Conservation (phyloP, 2,797 vertebrate species). For the Anabas testudineus region DNA sequence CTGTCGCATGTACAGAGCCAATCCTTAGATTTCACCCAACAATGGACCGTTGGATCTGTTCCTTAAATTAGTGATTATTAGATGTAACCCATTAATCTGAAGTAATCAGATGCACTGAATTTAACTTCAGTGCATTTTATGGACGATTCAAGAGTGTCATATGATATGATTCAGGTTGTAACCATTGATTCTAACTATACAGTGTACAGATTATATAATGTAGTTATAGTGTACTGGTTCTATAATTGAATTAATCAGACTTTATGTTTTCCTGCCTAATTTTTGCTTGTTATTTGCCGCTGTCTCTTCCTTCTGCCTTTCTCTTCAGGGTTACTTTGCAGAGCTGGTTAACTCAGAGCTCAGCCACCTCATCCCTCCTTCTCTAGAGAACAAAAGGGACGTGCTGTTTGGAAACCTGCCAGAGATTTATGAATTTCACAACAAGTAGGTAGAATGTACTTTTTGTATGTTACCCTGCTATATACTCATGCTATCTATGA, state of each 20-base stretch:
- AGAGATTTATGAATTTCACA: conserved; percentile 95
- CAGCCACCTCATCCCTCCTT: conserved; percentile 89
- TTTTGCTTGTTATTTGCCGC: not conserved
- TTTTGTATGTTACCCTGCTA: not conserved
- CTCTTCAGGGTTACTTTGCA: conserved; percentile 89
- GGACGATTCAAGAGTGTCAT: no score
- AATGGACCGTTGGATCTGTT: no score
- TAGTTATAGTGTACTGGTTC: no score
- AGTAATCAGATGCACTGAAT: no score
- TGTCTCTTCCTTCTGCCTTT: not conserved
- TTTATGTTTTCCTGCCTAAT: not conserved
- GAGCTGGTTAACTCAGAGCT: conserved; percentile 92
- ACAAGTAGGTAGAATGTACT: conserved; percentile 81
- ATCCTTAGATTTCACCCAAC: no score
- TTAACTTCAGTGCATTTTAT: no score
- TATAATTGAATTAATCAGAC: not conserved
- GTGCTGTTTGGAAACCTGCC: conserved; percentile 94
- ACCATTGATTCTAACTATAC: no score
- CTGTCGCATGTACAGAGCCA: no score
- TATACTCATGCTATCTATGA: not conserved
- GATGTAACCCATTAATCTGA: no score
- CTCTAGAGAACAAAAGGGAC: conserved; percentile 92
- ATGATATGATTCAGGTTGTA: no score
- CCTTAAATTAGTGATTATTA: no score
- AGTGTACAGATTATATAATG: no score